These are phyloP conservation scores for Hippopotamyrus pictus DNA, from an alignment of 2,797 vertebrate genomes.

Conservation along the genomic window DNA sequence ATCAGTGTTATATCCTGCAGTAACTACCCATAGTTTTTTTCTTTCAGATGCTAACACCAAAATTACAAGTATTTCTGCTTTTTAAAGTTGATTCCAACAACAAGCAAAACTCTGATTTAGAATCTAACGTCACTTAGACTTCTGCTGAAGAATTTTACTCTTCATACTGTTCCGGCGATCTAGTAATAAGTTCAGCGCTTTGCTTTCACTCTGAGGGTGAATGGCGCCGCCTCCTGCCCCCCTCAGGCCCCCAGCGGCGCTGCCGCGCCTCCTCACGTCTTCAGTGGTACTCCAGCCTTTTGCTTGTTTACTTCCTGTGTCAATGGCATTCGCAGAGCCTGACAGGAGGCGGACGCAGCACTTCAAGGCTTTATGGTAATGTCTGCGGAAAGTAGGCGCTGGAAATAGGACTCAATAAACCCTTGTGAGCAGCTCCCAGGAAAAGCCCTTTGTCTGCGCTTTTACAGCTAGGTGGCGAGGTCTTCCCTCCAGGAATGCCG, in stretches of 20 bases:
- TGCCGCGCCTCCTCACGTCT: background rate
- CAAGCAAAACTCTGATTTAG: background rate
- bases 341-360: slow-evolving; percentile 19
- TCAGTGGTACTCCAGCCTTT: slow-evolving; percentile 27
- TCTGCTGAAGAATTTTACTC: background rate
- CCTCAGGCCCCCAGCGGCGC: background rate
- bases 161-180: background rate
- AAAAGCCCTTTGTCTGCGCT: slow-evolving; percentile 13
- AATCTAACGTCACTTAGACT: background rate
- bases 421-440: background rate
- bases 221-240: background rate
- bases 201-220: background rate
- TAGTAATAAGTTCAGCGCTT: background rate
- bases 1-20: background rate
- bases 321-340: slow-evolving; percentile 30
- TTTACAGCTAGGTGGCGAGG: background rate
- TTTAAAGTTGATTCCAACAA: background rate
- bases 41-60: background rate
- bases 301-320: slow-evolving; percentile 44
- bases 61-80: background rate
- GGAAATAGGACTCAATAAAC: slow-evolving; percentile 23
- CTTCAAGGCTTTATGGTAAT: slow-evolving; percentile 41
- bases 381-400: background rate
- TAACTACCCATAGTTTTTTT: background rate
- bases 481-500: background rate